Conservation (phyloP, 2,797 vertebrate genomes). For the Rhabdophis nuchalis region DNA sequence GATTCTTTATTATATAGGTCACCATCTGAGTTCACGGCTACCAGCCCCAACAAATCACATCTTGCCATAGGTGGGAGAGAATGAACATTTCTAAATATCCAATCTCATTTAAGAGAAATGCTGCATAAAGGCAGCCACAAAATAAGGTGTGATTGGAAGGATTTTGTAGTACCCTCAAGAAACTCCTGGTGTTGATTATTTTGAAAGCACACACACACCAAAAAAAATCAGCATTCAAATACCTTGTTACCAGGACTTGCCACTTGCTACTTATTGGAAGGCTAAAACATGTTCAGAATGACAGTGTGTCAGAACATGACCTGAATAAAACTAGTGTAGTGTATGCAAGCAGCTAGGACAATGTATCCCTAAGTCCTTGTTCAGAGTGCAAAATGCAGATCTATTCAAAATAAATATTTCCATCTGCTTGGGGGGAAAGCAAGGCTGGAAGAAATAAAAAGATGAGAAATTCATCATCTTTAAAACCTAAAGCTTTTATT, state of each 20-base stretch:
- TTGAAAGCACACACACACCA: neutral
- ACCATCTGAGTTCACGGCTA: slow-evolving; percentile 35
- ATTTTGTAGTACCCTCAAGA: neutral
- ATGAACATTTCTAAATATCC: neutral
- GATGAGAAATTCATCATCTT: neutral
- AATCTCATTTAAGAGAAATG: neutral
- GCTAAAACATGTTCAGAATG: neutral
- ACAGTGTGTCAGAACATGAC: slow-evolving; percentile 13
- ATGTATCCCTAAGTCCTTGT: neutral
- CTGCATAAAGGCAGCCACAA: neutral
- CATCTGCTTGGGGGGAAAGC: neutral
- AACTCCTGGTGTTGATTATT: slow-evolving; percentile 2
- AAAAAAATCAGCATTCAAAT: neutral
- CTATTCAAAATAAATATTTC: slow-evolving; percentile 1
- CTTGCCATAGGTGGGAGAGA: neutral
- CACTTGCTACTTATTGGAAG: neutral
- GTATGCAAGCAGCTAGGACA: neutral
- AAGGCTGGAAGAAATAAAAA: neutral
- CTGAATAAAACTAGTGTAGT: neutral
- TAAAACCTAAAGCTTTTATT: neutral
- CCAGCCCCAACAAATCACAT: slow-evolving; percentile 51
- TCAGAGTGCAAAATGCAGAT: neutral
- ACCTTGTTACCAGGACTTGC: slow-evolving; percentile 15
- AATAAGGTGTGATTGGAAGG: neutral
- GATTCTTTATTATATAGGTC: slow-evolving; percentile 61